Percentiles rank a stretch among this genome's conserved stretches.
phyloP scores from a whole-genome alignment of 2,888 invertebrate species.

The Coenonympha glycerion region DNA sequence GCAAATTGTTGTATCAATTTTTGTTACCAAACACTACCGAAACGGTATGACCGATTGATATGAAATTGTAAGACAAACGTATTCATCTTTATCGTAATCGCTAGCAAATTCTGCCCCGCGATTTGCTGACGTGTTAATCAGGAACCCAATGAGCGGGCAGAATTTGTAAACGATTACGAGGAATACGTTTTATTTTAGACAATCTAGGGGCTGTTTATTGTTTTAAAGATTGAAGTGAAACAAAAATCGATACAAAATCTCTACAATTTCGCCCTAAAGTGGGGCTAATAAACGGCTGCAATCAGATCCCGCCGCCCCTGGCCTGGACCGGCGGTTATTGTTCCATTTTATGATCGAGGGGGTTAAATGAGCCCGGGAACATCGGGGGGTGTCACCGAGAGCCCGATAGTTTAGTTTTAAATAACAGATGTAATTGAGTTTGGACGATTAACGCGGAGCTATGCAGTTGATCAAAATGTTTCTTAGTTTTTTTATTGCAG shows the following conservation, averaged over 20 bases:
- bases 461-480: conserved; percentile 10
- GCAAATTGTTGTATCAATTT: no score
- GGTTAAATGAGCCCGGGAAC: conserved; percentile 40
- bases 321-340: conserved; percentile 38
- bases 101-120: no score
- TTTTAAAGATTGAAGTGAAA: conserved; percentile 4
- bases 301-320: conserved; percentile 39
- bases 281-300: conserved; percentile 36
- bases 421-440: conserved; percentile 68
- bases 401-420: conserved; percentile 44
- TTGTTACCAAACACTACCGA: no score
- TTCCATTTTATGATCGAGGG: conserved; percentile 38
- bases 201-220: no score
- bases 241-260: conserved; percentile 26
- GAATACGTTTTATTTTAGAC: no score
- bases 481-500: background rate
- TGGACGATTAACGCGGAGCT: conserved; percentile 43
- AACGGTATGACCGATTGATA: no score
- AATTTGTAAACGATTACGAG: no score
- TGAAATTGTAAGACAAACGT: no score
- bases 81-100: no score
- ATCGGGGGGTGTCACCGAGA: conserved; percentile 33
- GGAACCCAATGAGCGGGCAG: no score
- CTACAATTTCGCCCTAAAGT: conserved; percentile 25
- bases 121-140: no score